phyloP scores from a whole-genome alignment of 2,113 vertebrate genomes.

The Carollia perspicillata region DNA sequence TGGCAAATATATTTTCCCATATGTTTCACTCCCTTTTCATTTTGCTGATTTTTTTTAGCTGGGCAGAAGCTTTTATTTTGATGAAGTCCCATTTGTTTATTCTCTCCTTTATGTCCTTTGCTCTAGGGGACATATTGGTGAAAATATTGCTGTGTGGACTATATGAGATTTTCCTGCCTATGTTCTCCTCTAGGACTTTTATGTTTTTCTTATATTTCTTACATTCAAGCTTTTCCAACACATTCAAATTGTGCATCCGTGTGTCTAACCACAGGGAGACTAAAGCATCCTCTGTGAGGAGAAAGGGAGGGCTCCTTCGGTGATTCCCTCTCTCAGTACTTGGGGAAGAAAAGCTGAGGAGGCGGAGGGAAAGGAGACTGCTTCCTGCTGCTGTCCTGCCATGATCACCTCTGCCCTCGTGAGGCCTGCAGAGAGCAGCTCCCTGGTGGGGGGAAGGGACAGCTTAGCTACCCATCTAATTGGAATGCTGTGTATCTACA shows the following conservation, averaged over 20 bases:
- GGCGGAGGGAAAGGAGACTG: not conserved
- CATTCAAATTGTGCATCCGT: not conserved
- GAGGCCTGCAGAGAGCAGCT: not conserved
- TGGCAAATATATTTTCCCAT: too few relatives aligned
- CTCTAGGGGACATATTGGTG: too few relatives aligned
- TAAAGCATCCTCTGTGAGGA: not conserved
- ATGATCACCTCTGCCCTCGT: not conserved
- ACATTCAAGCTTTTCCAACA: not conserved
- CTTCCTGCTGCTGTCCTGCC: not conserved
- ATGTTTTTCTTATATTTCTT: not conserved
- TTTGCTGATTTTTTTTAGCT: too few relatives aligned
- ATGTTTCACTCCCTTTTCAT: too few relatives aligned
- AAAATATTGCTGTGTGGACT: too few relatives aligned
- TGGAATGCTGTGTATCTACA: not conserved
- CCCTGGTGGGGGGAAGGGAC: not conserved
- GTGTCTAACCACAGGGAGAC: not conserved
- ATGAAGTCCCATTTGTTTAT: too few relatives aligned
- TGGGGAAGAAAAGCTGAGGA: not conserved
- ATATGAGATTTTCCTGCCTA: too few relatives aligned
- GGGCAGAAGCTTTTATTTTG: too few relatives aligned
- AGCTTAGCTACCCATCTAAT: not conserved
- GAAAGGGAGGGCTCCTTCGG: not conserved
- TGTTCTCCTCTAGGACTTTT: not conserved
- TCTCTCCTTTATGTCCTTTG: too few relatives aligned
- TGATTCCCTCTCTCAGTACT: fast-evolving